These are phyloP conservation scores for Paratrypauchen microcephalus DNA, from an alignment of 2,797 vertebrate genomes.

Conservation along the genomic window DNA sequence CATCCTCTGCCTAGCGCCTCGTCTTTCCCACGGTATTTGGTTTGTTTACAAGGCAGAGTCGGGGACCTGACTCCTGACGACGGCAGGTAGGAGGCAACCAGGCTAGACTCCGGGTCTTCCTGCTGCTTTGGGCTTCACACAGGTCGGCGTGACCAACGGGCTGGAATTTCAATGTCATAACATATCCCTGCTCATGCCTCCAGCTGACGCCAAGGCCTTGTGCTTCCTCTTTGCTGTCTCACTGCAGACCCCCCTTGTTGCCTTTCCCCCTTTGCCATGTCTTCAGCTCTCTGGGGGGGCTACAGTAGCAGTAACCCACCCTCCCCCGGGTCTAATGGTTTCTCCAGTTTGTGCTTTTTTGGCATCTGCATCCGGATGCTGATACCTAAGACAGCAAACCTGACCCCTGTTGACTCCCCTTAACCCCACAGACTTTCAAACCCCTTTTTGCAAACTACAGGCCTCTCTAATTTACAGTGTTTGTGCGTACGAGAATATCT, in stretches of 20 bases:
- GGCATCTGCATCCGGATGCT: constrained; percentile 64
- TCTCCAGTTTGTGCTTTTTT: constrained; percentile 70
- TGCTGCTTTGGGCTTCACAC: constrained; percentile 35
- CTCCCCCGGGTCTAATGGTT: constrained; percentile 57
- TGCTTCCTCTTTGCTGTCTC: constrained; percentile 51
- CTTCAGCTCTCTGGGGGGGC: constrained; percentile 50
- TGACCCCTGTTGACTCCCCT: constrained; percentile 65
- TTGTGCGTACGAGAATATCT: constrained; percentile 70
- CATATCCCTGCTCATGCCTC: constrained; percentile 34
- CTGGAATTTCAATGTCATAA: constrained; percentile 60
- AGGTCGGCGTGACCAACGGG: constrained; percentile 49
- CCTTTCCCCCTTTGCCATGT: constrained; percentile 38
- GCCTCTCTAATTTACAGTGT: constrained; percentile 72
- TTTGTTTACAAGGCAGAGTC: constrained; percentile 76
- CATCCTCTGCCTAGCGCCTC: constrained; percentile 71
- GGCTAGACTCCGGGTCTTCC: constrained; percentile 46
- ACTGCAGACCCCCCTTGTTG: constrained; percentile 25
- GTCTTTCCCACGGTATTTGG: constrained; percentile 76
- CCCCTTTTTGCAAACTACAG: constrained; percentile 54
- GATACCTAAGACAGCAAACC: constrained; percentile 72
- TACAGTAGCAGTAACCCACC: constrained; percentile 58
- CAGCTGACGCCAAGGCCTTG: constrained; percentile 44
- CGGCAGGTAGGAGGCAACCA: constrained; percentile 57
- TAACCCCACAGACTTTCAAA: constrained; percentile 23
- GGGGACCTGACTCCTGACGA: constrained; percentile 54